Base-by-base conservation (phyloP, 2,797 vertebrate species). In the Rhodeus uyekii region DNA sequence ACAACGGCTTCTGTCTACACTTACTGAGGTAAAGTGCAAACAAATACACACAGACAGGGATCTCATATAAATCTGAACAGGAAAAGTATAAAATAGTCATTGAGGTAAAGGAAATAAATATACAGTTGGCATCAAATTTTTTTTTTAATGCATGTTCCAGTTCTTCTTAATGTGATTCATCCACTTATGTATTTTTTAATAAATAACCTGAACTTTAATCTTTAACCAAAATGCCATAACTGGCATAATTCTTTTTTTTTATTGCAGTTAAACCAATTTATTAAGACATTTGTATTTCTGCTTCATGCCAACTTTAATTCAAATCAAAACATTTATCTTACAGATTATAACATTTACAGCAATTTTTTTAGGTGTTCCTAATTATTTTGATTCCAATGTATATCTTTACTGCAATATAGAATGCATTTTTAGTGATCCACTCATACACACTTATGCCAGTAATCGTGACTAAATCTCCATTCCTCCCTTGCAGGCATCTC, bases 1-100 rank as follows among this genome's bases (percentile, higher is more conserved):
- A 0, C 94, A 94, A 88, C 89, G 94, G 84, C 92, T 95, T 74
- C 92, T 95, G 84, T 93, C 93, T 81, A 95, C 94, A 0, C 91
- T 96, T 50, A 95, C 93, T 0, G 93, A 95, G 92, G 95, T 95
- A 81, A 78, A 0, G 58, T 16, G 36, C 34, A 61, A 16, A 29
- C 14, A 80, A 13, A 69, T 1, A 69, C 8, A 46, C 67, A 44
- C 67, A 69, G 14, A 12, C 8, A 16, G 5, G 58, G 27, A 29
- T 60, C 24, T 60, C 55, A 60, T 58, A 58, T 60, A 14, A 60
- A 16, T 60, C 13, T 29, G 27, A 60, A 60, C 13, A 42, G 22
- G n/a, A 42, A 68, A 5, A 16, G 3, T 39, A 42, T 2, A 2
- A 67, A 22, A 67, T 16, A 42, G 65, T 13, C 38, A 68, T 1